These are phyloP conservation scores for Palythoa caribaeorum DNA, from an alignment of 92 coral and sea anemone species.

Conservation along the genomic window DNA sequence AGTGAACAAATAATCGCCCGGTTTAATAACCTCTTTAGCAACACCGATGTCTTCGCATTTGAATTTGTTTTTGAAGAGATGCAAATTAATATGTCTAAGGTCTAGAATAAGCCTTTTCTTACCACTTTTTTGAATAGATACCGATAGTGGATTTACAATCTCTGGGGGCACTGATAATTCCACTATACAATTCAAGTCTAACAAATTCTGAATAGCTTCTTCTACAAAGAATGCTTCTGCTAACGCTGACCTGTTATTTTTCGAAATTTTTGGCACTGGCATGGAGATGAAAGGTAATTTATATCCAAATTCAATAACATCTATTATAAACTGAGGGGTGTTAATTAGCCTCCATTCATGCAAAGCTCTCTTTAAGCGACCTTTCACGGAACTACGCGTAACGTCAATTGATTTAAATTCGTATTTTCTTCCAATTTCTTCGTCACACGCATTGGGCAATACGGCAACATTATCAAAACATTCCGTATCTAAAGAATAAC, in stretches of 20 bases:
- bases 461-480: not conserved
- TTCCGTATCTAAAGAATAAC: not conserved
- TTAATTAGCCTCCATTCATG: not conserved
- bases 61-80: conserved; percentile 44
- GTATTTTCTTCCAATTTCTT: not conserved
- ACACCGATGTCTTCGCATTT: conserved; percentile 48
- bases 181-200: conserved; percentile 1
- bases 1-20: conserved; percentile 57
- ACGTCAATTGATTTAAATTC: not conserved
- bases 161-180: conserved; percentile 36
- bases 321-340: conserved; percentile 12
- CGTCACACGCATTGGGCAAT: not conserved
- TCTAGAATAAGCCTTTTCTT: conserved; percentile 61
- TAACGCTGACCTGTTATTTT: conserved; percentile 27
- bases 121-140: conserved; percentile 32
- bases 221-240: conserved; percentile 3
- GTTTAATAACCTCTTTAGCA: conserved; percentile 44
- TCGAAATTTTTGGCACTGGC: not conserved
- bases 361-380: not conserved
- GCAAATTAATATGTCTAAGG: conserved; percentile 61
- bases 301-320: conserved; percentile 17
- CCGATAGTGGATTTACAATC: conserved; percentile 28
- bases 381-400: not conserved
- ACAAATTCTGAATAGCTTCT: conserved; percentile 32
- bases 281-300: conserved; percentile 14